These are phyloP conservation scores for Lapara coniferarum DNA, from an alignment of 2,888 invertebrate species.

Conservation along the genomic window DNA sequence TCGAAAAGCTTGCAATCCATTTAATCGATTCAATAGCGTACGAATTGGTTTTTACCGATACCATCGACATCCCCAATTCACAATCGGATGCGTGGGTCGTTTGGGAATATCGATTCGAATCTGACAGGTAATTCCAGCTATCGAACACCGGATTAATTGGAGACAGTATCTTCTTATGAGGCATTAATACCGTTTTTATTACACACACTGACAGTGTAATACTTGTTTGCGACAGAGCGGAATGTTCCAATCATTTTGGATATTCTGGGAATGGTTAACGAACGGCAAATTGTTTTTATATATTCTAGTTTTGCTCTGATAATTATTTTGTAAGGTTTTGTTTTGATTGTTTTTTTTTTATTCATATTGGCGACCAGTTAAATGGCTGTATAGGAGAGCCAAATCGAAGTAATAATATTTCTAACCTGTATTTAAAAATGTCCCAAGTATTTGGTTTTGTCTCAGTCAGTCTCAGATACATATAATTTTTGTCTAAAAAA, in stretches of 20 bases:
- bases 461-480: no score
- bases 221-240: not conserved
- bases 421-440: no score
- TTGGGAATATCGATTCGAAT: slow-evolving; percentile 15
- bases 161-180: slow-evolving; percentile 14
- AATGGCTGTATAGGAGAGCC: no score
- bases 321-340: not conserved
- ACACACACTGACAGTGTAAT: slow-evolving; percentile 32
- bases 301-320: not conserved
- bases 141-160: slow-evolving; percentile 21
- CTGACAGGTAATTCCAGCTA: slow-evolving; percentile 23
- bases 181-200: slow-evolving; percentile 17
- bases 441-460: no score
- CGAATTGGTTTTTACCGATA: not conserved
- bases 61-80: not conserved
- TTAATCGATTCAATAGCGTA: not conserved
- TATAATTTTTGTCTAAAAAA: no score
- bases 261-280: not conserved
- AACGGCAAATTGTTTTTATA: not conserved
- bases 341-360: not conserved
- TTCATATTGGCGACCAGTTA: not conserved
- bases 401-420: no score
- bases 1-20: not conserved
- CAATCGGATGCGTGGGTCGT: not conserved
- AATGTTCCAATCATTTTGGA: not conserved